Evolutionary conservation across 1,140 invertebrate species (phyloP).

Genomic region (Drosophila takahashii): DNA sequence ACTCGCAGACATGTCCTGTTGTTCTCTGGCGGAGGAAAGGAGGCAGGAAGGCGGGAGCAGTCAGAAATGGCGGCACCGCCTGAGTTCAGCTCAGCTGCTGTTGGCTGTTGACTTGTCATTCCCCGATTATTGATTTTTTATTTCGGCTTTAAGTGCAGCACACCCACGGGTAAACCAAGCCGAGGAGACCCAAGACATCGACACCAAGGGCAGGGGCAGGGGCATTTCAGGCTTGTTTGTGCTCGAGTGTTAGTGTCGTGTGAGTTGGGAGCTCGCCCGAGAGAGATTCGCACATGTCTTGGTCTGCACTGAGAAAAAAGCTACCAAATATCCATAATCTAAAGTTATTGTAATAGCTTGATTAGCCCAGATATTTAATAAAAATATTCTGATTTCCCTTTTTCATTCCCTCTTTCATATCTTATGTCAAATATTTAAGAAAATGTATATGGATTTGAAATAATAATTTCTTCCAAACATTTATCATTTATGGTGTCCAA

Average conservation of each 20-base stretch:
- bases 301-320: conserved; percentile 9
- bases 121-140: conserved; percentile 78
- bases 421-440: no score
- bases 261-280: conserved; percentile 17
- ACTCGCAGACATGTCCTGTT: conserved; percentile 2
- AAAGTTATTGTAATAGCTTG: no score
- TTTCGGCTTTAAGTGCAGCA: conserved; percentile 72
- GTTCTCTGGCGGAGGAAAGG: no score
- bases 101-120: conserved; percentile 75
- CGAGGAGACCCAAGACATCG: conserved; percentile 52
- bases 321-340: no score
- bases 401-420: no score
- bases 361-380: no score
- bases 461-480: no score
- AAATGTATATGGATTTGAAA: no score
- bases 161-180: conserved; percentile 66
- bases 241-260: conserved; percentile 16
- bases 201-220: conserved; percentile 36
- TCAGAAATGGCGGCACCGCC: conserved; percentile 53
- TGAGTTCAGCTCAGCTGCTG: conserved; percentile 47
- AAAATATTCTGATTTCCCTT: no score
- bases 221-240: background rate
- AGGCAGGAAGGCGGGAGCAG: conserved; percentile 17
- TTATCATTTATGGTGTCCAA: no score
- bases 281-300: conserved; percentile 66